phyloP scores from a whole-genome alignment of 2,113 vertebrate genomes.

The Anser cygnoides region DNA sequence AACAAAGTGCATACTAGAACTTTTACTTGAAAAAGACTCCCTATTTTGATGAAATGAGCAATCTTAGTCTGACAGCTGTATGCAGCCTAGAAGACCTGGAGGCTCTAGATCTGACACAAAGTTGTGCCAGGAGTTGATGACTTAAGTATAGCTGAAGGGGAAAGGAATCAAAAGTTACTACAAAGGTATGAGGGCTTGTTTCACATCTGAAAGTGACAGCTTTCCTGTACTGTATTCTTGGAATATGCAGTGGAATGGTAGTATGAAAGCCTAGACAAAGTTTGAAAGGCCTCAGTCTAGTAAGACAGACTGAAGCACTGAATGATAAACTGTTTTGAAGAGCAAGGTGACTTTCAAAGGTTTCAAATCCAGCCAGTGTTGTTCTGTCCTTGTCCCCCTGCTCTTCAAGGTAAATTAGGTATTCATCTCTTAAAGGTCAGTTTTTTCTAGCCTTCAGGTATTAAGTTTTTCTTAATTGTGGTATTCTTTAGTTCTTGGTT shows the following conservation, averaged over 20 bases:
- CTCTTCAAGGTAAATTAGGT: not conserved
- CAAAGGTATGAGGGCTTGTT: not conserved
- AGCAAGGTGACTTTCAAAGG: not conserved
- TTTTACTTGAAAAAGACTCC: not conserved
- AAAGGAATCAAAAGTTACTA: too few species aligned
- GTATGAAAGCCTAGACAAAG: not conserved
- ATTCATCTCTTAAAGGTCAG: not conserved
- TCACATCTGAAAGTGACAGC: not conserved
- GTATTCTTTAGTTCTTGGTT: not conserved
- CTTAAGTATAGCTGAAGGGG: not conserved
- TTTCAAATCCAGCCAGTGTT: not conserved
- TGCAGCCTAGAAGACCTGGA: not conserved
- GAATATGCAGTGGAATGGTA: not conserved
- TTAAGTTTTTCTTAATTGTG: not conserved
- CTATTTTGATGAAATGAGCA: not conserved
- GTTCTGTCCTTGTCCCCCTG: not conserved
- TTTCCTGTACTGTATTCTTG: not conserved
- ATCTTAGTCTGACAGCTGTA: not conserved
- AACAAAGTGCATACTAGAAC: not conserved
- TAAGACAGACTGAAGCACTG: not conserved
- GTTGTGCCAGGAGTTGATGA: not conserved
- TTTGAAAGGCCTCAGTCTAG: not conserved
- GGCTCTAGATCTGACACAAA: not conserved
- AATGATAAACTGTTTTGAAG: not conserved
- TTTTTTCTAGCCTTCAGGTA: too few species aligned